A percentile compares a stretch with the other conserved stretches of the same genome.
phyloP scores from a whole-genome alignment of 1,140 invertebrate genomes.

The Holotrichia oblita region DNA sequence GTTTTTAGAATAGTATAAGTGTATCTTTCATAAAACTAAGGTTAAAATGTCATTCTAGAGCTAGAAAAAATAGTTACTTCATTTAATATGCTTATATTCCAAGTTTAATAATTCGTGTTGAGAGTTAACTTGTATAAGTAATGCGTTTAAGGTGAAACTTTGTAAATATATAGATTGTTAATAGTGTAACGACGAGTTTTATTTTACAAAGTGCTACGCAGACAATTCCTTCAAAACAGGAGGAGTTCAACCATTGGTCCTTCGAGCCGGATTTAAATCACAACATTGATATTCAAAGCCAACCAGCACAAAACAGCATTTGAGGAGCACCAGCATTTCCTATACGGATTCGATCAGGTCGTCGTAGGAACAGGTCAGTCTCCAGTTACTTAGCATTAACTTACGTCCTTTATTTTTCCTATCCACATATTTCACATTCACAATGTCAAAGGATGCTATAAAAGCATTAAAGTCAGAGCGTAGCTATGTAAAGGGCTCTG shows the following conservation, averaged over 20 bases:
- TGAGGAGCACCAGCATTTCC: too few species aligned
- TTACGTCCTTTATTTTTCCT: background rate
- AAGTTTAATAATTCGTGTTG: too few species aligned
- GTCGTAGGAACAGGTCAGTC: background rate
- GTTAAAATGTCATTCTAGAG: too few species aligned
- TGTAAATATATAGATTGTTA: too few species aligned
- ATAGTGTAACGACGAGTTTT: too few species aligned
- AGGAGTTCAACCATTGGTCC: background rate
- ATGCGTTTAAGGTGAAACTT: too few species aligned
- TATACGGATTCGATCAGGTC: background rate
- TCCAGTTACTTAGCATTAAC: background rate
- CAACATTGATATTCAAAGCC: background rate
- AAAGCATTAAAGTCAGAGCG: background rate
- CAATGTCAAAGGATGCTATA: background rate
- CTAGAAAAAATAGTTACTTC: too few species aligned
- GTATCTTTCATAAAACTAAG: too few species aligned
- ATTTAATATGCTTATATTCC: too few species aligned
- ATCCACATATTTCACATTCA: background rate
- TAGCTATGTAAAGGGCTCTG: conserved; percentile 20
- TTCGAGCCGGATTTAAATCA: background rate
- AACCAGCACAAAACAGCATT: too few species aligned
- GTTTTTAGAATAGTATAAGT: too few species aligned
- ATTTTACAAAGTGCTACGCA: background rate
- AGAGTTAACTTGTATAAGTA: too few species aligned
- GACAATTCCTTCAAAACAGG: background rate